These are phyloP conservation scores for Hydrozoanthus tunicans DNA, from an alignment of 64 coral and sea anemone species.

Conservation along the genomic window DNA sequence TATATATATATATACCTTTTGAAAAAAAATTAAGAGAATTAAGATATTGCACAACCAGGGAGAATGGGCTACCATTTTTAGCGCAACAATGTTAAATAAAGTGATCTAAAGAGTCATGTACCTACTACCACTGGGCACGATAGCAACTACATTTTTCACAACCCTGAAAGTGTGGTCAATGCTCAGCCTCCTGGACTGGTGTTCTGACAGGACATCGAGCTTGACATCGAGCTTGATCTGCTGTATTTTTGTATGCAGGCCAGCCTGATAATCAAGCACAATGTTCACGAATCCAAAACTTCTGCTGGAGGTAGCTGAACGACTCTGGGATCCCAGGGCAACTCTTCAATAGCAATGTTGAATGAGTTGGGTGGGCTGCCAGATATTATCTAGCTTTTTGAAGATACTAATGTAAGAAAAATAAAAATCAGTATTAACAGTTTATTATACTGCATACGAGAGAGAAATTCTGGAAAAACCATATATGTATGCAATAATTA, in stretches of 20 bases:
- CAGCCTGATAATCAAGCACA: slow-evolving; percentile 21
- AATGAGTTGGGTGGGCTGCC: slow-evolving; percentile 18
- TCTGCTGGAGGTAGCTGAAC: slow-evolving; percentile 32
- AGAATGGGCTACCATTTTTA: too few relatives aligned
- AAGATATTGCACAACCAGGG: too few relatives aligned
- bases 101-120: not conserved
- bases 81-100: too few relatives aligned
- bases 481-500: not conserved
- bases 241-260: not conserved
- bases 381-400: slow-evolving; percentile 34
- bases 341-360: not conserved
- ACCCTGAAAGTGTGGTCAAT: slow-evolving; percentile 33
- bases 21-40: too few relatives aligned
- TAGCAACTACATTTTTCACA: slow-evolving; percentile 20
- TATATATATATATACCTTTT: too few relatives aligned
- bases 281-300: slow-evolving; percentile 25
- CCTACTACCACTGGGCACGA: slow-evolving; percentile 12
- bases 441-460: not conserved
- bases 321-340: slow-evolving; percentile 4
- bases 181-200: slow-evolving; percentile 4
- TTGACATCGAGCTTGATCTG: not conserved
- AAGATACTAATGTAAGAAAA: slow-evolving; percentile 24
- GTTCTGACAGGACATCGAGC: too few relatives aligned
- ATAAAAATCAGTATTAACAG: not conserved
- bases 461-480: not conserved